Evolutionary conservation across 2,797 vertebrate species (phyloP).

Genomic region (Melopsittacus undulatus): DNA sequence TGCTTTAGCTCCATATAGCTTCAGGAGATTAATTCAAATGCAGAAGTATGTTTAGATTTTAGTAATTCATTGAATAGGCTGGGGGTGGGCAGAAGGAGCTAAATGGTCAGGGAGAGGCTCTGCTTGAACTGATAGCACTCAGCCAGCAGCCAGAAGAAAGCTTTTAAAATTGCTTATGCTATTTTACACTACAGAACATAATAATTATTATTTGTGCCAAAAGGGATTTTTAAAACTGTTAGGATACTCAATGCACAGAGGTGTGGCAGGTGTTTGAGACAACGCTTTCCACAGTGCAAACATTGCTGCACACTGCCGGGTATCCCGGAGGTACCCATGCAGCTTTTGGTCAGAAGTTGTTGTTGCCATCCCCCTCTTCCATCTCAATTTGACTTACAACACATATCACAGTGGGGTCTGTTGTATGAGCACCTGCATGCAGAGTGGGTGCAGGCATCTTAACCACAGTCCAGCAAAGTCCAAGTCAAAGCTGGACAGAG

Average conservation of each 20-base stretch:
- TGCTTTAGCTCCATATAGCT: neutral
- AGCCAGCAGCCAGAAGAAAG: neutral
- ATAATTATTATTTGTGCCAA: neutral
- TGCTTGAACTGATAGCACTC: neutral
- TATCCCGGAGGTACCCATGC: rapidly evolving
- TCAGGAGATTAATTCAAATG: neutral
- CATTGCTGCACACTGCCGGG: neutral
- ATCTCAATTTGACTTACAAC: rapidly evolving
- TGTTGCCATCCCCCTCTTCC: neutral
- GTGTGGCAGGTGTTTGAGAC: neutral
- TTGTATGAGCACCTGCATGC: neutral
- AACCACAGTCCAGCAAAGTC: neutral
- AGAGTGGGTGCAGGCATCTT: neutral
- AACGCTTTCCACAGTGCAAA: rapidly evolving
- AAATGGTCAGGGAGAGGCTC: neutral
- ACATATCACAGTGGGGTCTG: neutral
- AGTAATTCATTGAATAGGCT: neutral
- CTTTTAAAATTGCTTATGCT: neutral
- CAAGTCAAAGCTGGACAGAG: rapidly evolving
- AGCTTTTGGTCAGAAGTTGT: neutral
- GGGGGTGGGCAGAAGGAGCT: neutral
- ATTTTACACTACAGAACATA: neutral
- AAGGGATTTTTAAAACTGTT: neutral
- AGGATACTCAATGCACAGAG: neutral
- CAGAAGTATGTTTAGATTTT: neutral